These are phyloP conservation scores for Helogale parvula DNA, from an alignment of 2,113 vertebrate genomes.

Conservation along the genomic window DNA sequence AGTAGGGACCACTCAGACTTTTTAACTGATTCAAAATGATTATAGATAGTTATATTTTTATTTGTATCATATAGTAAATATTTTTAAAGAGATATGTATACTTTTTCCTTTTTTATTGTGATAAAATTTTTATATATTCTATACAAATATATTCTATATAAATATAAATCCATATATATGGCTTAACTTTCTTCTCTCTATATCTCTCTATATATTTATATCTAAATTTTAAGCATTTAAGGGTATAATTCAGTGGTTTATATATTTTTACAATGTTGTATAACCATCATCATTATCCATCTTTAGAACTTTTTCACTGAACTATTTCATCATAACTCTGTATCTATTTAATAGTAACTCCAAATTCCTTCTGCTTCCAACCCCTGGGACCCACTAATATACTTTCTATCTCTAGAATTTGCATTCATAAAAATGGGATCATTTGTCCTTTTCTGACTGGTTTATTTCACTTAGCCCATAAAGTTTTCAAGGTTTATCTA, in stretches of 20 bases:
- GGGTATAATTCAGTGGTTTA: background rate
- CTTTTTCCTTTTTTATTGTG: background rate
- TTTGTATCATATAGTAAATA: background rate
- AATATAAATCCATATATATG: no score
- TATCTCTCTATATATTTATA: no score
- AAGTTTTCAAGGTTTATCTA: background rate
- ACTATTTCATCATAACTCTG: background rate
- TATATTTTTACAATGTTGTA: background rate
- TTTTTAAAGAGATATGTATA: background rate
- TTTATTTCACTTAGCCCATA: background rate
- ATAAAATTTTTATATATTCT: no score
- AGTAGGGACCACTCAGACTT: background rate
- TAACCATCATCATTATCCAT: background rate
- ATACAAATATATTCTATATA: no score
- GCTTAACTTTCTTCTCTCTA: no score
- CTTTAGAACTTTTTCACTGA: background rate
- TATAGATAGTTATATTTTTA: background rate
- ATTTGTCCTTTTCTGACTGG: background rate
- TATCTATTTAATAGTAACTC: background rate
- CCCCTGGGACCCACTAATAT: background rate
- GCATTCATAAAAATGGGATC: background rate
- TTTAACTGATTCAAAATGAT: background rate
- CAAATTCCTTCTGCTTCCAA: no score
- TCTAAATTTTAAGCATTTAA: no score
- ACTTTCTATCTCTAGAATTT: background rate